A percentile compares a stretch with the other conserved stretches of the same genome.
phyloP scores from a whole-genome alignment of 2,888 invertebrate species.

The Tenthredo distinguenda region DNA sequence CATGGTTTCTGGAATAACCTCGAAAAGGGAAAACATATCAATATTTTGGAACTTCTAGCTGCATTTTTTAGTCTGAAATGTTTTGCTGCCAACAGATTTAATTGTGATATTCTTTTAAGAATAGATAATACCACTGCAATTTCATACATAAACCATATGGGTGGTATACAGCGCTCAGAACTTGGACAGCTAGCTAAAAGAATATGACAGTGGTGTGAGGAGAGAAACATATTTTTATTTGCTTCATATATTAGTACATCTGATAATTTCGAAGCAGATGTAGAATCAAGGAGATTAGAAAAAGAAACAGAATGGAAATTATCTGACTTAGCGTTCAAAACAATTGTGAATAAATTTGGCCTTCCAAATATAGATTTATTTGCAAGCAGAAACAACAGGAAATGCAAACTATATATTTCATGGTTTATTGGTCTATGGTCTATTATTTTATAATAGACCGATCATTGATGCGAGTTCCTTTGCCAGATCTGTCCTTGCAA shows the following conservation, averaged over 20 bases:
- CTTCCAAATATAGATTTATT: slow-evolving; percentile 59
- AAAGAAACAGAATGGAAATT: slow-evolving; percentile 56
- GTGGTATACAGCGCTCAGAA: background rate
- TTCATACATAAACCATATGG: background rate
- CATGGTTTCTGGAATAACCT: slow-evolving; percentile 38
- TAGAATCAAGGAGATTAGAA: slow-evolving; percentile 56
- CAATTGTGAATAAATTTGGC: slow-evolving; percentile 41
- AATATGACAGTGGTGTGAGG: slow-evolving; percentile 35
- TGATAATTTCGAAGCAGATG: slow-evolving; percentile 46
- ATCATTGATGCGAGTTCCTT: no score
- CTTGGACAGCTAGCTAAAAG: background rate
- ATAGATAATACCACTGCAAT: slow-evolving; percentile 55
- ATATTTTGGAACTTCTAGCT: slow-evolving; percentile 18
- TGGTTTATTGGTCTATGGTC: slow-evolving; percentile 58
- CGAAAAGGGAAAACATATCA: slow-evolving; percentile 9
- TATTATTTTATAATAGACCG: no score
- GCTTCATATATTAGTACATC: slow-evolving; percentile 2
- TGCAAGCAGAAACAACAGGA: slow-evolving; percentile 57
- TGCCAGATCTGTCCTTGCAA: no score
- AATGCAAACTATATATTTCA: slow-evolving; percentile 59
- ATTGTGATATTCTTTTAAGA: slow-evolving; percentile 53
- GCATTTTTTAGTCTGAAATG: slow-evolving; percentile 53
- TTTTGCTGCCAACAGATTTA: slow-evolving; percentile 31
- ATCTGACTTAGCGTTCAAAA: slow-evolving; percentile 38
- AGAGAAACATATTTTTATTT: background rate